These are phyloP conservation scores for Chrysochloris asiatica DNA, from an alignment of 2,113 vertebrate species.

Conservation along the genomic window DNA sequence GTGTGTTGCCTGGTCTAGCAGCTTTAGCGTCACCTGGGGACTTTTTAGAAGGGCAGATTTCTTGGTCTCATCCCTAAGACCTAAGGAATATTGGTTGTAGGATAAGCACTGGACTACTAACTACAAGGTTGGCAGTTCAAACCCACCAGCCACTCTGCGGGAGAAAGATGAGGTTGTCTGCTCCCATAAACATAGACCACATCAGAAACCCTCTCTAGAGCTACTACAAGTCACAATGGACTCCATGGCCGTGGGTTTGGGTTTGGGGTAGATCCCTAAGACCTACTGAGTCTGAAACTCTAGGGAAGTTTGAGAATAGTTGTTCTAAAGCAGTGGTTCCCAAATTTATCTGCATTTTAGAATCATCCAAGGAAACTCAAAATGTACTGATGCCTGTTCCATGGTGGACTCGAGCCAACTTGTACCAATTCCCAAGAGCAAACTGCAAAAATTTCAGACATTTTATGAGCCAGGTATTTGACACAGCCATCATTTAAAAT, in stretches of 20 bases:
- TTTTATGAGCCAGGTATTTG: background rate
- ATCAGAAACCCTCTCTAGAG: too few species aligned
- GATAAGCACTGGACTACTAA: too few species aligned
- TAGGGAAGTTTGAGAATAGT: background rate
- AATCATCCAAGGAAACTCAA: background rate
- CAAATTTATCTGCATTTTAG: background rate
- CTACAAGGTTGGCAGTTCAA: too few species aligned
- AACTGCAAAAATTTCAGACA: background rate
- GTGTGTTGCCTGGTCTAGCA: background rate
- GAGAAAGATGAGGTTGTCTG: too few species aligned
- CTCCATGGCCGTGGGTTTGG: background rate
- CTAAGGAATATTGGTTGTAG: too few species aligned
- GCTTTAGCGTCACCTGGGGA: background rate
- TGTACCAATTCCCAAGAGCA: background rate
- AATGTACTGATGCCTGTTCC: too few species aligned
- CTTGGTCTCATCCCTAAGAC: background rate
- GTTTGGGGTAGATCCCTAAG: too few species aligned
- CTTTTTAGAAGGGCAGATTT: background rate
- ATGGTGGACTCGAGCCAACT: background rate
- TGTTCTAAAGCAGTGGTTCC: too few species aligned
- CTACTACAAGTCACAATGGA: background rate
- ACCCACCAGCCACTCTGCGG: too few species aligned
- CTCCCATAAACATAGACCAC: too few species aligned
- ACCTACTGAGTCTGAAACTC: too few species aligned
- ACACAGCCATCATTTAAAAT: background rate